Evolutionary conservation across 2,113 vertebrate genomes (phyloP).

Genomic region (Aptenodytes patagonicus): DNA sequence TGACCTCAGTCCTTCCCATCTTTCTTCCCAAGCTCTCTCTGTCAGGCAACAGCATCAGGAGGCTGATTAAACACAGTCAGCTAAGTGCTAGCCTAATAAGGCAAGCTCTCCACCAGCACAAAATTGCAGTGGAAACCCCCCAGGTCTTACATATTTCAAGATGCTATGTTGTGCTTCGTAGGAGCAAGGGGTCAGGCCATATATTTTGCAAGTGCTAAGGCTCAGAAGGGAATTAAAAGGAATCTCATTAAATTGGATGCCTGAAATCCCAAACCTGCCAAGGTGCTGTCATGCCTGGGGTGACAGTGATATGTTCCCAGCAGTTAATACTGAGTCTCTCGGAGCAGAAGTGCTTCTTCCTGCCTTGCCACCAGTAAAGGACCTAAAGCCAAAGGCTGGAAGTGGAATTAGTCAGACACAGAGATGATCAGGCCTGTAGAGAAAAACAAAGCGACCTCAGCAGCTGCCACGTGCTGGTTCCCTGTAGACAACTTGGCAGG

Average conservation of each 20-base stretch:
- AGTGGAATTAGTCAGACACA: background rate
- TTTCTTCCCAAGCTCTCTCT: background rate
- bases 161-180: background rate
- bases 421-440: background rate
- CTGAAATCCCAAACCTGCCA: background rate
- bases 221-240: background rate
- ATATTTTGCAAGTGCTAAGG: background rate
- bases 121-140: background rate
- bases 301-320: background rate
- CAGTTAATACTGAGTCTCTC: background rate
- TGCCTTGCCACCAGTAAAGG: background rate
- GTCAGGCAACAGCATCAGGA: background rate
- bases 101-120: background rate
- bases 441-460: background rate
- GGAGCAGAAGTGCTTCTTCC: background rate
- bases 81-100: background rate
- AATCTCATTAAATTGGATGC: background rate
- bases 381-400: background rate
- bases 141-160: background rate
- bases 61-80: background rate
- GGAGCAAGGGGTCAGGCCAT: background rate
- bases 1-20: background rate
- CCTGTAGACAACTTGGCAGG: background rate
- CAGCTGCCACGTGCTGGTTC: background rate
- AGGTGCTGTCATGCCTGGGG: background rate